These are phyloP conservation scores for Cherax quadricarinatus DNA, from an alignment of 1,140 invertebrate species.

Conservation along the genomic window DNA sequence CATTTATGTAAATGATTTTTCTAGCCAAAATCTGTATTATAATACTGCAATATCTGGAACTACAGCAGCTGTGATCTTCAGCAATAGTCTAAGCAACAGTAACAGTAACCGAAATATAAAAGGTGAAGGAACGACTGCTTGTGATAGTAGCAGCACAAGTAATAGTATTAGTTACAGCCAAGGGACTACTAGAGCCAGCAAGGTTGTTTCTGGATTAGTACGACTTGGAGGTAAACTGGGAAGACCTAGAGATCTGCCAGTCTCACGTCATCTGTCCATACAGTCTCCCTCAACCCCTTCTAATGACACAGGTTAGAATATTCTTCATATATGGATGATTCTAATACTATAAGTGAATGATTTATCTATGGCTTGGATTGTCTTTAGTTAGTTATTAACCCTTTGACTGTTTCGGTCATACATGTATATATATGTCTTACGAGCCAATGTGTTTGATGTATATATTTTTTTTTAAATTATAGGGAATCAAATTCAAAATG, in stretches of 20 bases:
- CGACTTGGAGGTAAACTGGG: conserved; percentile 50
- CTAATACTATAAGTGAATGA: not conserved
- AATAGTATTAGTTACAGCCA: not conserved
- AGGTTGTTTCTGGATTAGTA: conserved; percentile 56
- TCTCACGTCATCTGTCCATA: conserved; percentile 53
- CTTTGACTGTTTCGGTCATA: too few species aligned
- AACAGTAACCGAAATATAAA: not conserved
- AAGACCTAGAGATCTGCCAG: conserved; percentile 50
- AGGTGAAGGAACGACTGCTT: conserved; percentile 14
- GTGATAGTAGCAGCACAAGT: conserved; percentile 22
- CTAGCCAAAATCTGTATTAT: not conserved
- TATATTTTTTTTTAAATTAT: too few species aligned
- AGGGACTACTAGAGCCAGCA: conserved; percentile 44
- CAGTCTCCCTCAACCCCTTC: conserved; percentile 48
- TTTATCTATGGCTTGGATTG: too few species aligned
- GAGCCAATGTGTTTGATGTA: too few species aligned
- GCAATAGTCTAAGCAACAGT: conserved; percentile 41
- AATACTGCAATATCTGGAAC: not conserved
- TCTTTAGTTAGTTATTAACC: too few species aligned
- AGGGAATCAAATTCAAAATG: too few species aligned
- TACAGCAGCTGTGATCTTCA: conserved; percentile 62
- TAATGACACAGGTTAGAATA: conserved; percentile 39
- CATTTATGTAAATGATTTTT: not conserved
- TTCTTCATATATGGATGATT: not conserved
- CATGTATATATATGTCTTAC: too few species aligned